phyloP scores from a whole-genome alignment of 2,113 vertebrate species.

The Seriola rivoliana region DNA sequence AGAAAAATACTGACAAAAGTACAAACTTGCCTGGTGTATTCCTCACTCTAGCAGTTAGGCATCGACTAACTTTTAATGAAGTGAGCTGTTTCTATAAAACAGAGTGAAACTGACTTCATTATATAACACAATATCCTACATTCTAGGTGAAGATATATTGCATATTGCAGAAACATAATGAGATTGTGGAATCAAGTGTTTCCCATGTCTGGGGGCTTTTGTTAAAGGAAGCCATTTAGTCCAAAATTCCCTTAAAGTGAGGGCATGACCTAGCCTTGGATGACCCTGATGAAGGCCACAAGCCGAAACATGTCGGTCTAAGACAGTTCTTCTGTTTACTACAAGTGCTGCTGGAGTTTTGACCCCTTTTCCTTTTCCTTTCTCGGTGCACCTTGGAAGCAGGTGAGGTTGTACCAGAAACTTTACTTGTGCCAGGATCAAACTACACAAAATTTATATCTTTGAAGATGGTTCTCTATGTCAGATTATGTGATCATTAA shows the following conservation, averaged over 20 bases:
- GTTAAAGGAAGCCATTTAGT: neutral
- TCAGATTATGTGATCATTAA: neutral
- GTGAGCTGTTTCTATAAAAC: neutral
- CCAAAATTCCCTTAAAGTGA: neutral
- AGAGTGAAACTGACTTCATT: neutral
- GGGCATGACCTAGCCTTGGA: neutral
- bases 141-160: neutral
- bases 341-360: too few species aligned
- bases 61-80: conserved; percentile 12
- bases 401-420: too few species aligned
- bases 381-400: too few species aligned
- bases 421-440: neutral
- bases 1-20: neutral
- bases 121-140: neutral
- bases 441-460: neutral
- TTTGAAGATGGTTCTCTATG: neutral
- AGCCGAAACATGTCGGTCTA: too few species aligned
- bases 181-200: conserved; percentile 2
- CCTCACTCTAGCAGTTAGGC: neutral
- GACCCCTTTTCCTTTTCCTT: too few species aligned
- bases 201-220: neutral
- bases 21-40: neutral
- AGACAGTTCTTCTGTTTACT: too few species aligned
- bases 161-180: neutral
- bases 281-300: too few species aligned